Conservation (phyloP, 2,113 vertebrate species). For the Gambusia holbrooki region DNA sequence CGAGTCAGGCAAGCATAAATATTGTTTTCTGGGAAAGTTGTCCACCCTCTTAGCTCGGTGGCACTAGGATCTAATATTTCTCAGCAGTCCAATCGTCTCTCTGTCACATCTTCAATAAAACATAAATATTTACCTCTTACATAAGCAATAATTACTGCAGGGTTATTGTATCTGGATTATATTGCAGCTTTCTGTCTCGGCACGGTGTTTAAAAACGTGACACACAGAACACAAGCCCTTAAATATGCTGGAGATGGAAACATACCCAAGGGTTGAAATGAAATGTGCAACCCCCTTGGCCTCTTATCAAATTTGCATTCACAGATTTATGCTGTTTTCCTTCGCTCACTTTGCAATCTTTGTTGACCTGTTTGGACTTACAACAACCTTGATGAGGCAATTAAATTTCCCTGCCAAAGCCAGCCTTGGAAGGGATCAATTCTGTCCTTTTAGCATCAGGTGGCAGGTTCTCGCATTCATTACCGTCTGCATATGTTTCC, state of each 20-base stretch:
- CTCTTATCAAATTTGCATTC: conserved; percentile 36
- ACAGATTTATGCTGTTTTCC: conserved; percentile 35
- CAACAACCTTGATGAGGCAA: conserved; percentile 60
- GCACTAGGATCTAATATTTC: conserved; percentile 1
- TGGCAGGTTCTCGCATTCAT: conserved; percentile 68
- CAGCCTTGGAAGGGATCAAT: conserved; percentile 59
- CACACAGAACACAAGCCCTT: conserved; percentile 2
- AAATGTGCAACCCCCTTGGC: conserved; percentile 13
- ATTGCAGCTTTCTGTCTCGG: conserved; percentile 9
- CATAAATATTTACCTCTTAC: conserved; percentile 9
- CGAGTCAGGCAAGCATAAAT: neutral
- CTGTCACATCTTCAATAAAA: conserved; percentile 19
- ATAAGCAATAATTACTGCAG: neutral
- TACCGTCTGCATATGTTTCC: conserved; percentile 59
- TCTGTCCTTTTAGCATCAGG: conserved; percentile 68
- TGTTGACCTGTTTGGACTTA: conserved; percentile 44
- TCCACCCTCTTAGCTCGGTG: conserved; percentile 4
- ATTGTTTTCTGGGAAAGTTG: conserved; percentile 3
- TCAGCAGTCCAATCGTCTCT: conserved; percentile 8
- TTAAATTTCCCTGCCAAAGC: conserved; percentile 51
- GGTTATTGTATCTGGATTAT: conserved; percentile 1
- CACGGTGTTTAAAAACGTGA: conserved; percentile 13
- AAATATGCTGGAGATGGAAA: conserved; percentile 21
- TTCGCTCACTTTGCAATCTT: conserved; percentile 27
- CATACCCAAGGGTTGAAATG: conserved; percentile 10